These are phyloP conservation scores for Pseudomyrmex sp. DNA, from an alignment of 1,140 invertebrate species.

Conservation along the genomic window DNA sequence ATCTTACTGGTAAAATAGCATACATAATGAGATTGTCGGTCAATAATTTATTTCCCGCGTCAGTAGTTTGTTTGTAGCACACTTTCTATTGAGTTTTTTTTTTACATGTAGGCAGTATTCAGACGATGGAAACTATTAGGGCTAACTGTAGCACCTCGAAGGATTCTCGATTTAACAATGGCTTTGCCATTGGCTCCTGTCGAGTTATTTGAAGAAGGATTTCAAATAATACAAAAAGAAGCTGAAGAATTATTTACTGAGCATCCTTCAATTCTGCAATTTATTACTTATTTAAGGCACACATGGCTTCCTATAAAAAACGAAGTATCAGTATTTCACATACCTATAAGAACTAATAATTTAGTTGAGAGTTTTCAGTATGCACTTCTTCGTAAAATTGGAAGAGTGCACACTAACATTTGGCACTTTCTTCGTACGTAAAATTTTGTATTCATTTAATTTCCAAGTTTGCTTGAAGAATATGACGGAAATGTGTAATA, in stretches of 20 bases:
- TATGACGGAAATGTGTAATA: too few relatives aligned
- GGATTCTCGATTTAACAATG: neutral
- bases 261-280: neutral
- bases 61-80: too few relatives aligned
- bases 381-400: too few relatives aligned
- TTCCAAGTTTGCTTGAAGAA: too few relatives aligned
- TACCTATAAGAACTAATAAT: slow-evolving; percentile 5
- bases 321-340: neutral
- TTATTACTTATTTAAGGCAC: slow-evolving; percentile 13
- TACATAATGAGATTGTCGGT: too few relatives aligned
- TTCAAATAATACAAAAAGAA: slow-evolving; percentile 16
- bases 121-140: slow-evolving; percentile 1
- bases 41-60: too few relatives aligned
- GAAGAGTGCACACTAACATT: too few relatives aligned
- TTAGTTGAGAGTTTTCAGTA: neutral
- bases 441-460: too few relatives aligned
- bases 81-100: too few relatives aligned
- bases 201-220: slow-evolving; percentile 6
- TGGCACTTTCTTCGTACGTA: too few relatives aligned
- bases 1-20: too few relatives aligned
- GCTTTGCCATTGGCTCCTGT: neutral
- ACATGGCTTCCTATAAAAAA: slow-evolving; percentile 12
- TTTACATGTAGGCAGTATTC: slow-evolving; percentile 3
- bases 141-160: neutral
- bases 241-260: neutral